phyloP scores from a whole-genome alignment of 2,888 invertebrate genomes.

The Drosophila nr. medialis region DNA sequence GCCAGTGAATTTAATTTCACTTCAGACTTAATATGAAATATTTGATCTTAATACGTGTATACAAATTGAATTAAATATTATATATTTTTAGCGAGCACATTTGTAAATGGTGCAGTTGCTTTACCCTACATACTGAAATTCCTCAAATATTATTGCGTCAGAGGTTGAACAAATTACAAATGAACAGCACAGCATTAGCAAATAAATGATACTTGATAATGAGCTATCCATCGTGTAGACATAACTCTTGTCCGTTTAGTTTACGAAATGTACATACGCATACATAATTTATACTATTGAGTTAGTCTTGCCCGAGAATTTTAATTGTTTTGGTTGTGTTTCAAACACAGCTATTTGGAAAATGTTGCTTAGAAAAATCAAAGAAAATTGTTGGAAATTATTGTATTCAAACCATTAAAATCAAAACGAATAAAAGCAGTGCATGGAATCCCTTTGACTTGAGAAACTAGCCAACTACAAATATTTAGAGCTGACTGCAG shows the following conservation, averaged over 20 bases:
- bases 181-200: neutral
- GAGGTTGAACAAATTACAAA: neutral
- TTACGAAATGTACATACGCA: neutral
- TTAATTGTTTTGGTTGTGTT: neutral
- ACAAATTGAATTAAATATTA: neutral
- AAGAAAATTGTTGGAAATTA: neutral
- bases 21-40: neutral
- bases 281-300: neutral
- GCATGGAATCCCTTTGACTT: slow-evolving; percentile 2
- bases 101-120: neutral
- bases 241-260: neutral
- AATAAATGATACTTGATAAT: neutral
- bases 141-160: neutral
- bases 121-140: neutral
- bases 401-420: neutral
- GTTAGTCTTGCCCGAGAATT: neutral
- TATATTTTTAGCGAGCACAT: neutral
- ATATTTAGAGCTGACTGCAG: neutral
- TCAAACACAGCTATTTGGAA: neutral
- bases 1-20: neutral
- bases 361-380: neutral
- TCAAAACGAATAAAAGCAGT: neutral
- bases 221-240: neutral
- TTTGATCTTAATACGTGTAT: neutral
- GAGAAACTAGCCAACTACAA: neutral